Evolutionary conservation across 2,797 vertebrate species (phyloP), one percentile per base, ranked within the genome.

Genomic region (Gambelia wislizenii): DNA sequence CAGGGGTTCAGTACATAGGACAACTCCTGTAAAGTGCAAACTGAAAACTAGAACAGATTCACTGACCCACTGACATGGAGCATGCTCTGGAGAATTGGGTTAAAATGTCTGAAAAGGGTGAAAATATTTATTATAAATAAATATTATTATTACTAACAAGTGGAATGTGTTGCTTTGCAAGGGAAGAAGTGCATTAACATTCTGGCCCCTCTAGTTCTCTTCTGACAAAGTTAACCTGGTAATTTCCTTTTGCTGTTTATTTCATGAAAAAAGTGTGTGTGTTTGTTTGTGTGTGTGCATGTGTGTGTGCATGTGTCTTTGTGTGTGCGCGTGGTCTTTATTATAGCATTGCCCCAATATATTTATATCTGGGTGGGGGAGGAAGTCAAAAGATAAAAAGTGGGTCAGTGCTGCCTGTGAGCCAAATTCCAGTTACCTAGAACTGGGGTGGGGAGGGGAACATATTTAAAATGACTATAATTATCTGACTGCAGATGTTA

Each of bases 401-500:
- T 86, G 92, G 87, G 80, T 92, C 2, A 2, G 75, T 90, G 22
- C 1, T 4, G 18, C 87, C 88, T 90, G 84, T 90, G 89, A 94
- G 90, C 78, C 89, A 92, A 56, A 39, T 36, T 44, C 39, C 33
- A 92, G 47, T 83, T 86, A 84, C 89, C 89, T 94, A 89, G 47
- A 87, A 64, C 30, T 67, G 64, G 64, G 30, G 30, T 33, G 72
- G 39, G 12, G 25, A 56, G 86, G 86, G 88, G 90, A 87, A 75
- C 91, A 87, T 91, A 95, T 89, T 86, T 91, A 89, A 92, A 89
- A 84, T 91, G 61, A 83, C 83, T 93, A 56, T 56, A 92, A 94
- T 95, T 94, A 94, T 93, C 90, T 89, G 92, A 84, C 83, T 83
- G 90, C 83, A 94, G 91, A 93, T 93, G 88, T 95, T 93, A 86